Conservation (phyloP, 2,888 invertebrate genomes). For the Nemotelus pantherinus region DNA sequence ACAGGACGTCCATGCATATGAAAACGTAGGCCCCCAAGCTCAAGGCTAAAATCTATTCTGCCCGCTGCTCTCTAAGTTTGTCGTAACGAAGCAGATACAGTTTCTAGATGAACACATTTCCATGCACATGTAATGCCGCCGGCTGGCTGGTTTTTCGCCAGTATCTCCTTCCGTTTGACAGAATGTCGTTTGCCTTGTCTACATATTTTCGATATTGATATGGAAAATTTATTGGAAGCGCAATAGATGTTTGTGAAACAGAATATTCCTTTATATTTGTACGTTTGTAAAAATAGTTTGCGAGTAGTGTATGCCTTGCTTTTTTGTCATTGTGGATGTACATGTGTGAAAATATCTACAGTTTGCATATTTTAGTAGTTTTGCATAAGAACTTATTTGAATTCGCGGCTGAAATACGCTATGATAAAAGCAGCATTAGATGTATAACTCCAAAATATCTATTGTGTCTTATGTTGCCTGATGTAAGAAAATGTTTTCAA, state of each 20-base stretch:
- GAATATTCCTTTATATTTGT: too few relatives aligned
- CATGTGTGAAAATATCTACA: too few relatives aligned
- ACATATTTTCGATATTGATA: conserved; percentile 42
- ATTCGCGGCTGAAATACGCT: too few relatives aligned
- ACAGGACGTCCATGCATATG: neutral
- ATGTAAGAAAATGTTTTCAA: too few relatives aligned
- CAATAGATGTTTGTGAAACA: conserved; percentile 12
- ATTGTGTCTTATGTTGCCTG: too few relatives aligned
- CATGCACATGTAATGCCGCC: conserved; percentile 34
- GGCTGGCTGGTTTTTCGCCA: conserved; percentile 22
- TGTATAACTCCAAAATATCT: too few relatives aligned
- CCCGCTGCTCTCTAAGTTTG: conserved; percentile 22
- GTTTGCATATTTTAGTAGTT: too few relatives aligned
- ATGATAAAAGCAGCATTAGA: too few relatives aligned
- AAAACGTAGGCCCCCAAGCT: neutral
- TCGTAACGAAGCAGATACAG: conserved; percentile 25
- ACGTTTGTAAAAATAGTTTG: too few relatives aligned
- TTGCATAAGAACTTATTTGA: too few relatives aligned
- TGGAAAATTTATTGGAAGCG: conserved; percentile 28
- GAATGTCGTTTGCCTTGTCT: conserved; percentile 30
- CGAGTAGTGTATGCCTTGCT: too few relatives aligned
- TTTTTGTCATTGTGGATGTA: too few relatives aligned
- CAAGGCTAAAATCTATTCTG: conserved; percentile 38
- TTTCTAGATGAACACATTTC: conserved; percentile 31
- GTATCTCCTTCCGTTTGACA: conserved; percentile 35